Percentiles rank a stretch among this genome's conserved stretches.
phyloP scores from a whole-genome alignment of 2,113 vertebrate species.

The Beaufortia kweichowensis region DNA sequence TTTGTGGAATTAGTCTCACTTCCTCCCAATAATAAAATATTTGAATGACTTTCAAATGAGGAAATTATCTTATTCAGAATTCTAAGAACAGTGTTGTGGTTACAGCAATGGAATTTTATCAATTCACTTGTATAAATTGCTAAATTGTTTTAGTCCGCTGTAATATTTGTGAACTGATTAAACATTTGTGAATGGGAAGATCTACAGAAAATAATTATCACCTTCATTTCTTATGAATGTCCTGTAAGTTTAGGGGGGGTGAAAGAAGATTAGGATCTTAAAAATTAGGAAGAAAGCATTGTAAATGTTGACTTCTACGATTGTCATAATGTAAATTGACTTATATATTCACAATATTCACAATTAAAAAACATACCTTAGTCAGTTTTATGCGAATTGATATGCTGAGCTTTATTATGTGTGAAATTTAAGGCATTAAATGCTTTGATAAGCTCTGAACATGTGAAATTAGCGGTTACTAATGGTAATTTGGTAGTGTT shows the following conservation, averaged over 20 bases:
- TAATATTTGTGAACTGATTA: background rate
- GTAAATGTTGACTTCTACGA: background rate
- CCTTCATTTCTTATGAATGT: conserved; percentile 8
- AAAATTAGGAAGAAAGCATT: too few relatives aligned
- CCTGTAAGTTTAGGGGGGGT: background rate
- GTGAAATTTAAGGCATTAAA: too few relatives aligned
- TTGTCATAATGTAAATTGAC: background rate
- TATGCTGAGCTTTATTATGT: background rate
- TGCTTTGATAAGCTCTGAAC: too few relatives aligned
- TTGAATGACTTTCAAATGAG: conserved; percentile 56
- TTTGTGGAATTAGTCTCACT: conserved; percentile 27
- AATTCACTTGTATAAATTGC: background rate
- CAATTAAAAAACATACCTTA: background rate
- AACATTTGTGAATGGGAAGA: conserved; percentile 9
- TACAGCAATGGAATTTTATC: conserved; percentile 44
- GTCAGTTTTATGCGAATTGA: background rate
- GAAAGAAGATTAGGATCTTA: conserved; percentile 10
- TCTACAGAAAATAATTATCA: background rate
- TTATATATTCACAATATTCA: too few relatives aligned
- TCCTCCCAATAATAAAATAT: conserved; percentile 54
- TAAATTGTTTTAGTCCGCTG: background rate
- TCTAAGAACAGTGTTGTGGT: conserved; percentile 13
- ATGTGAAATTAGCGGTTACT: too few relatives aligned
- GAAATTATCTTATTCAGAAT: conserved; percentile 37
- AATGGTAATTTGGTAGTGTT: too few relatives aligned